A percentile compares a stretch with the other conserved stretches of the same genome.
phyloP scores from a whole-genome alignment of 2,113 vertebrate species.

The Cyprinodon tularosa region DNA sequence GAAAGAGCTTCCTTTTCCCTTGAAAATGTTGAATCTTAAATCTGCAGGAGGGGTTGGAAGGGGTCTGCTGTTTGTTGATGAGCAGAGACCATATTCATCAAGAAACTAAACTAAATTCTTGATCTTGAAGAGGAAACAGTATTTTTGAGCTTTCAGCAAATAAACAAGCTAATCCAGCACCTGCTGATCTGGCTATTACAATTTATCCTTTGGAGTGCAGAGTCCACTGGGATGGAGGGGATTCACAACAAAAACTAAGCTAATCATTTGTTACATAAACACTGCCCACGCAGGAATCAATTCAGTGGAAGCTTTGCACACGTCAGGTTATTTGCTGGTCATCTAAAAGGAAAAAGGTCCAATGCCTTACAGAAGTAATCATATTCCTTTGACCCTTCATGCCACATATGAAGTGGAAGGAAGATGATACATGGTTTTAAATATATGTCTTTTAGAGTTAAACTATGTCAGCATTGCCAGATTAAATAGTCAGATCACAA shows the following conservation, averaged over 20 bases:
- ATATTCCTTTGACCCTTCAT: neutral
- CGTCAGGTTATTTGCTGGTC: constrained; percentile 8
- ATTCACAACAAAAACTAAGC: constrained; percentile 24
- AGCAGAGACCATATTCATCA: neutral
- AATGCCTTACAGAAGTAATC: neutral
- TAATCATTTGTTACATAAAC: constrained; percentile 44
- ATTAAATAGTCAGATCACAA: too few species aligned
- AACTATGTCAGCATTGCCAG: neutral
- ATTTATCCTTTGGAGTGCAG: constrained; percentile 32
- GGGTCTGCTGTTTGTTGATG: neutral
- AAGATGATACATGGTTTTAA: neutral
- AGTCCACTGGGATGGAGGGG: constrained; percentile 41
- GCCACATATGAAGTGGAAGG: neutral
- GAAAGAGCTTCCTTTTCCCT: neutral
- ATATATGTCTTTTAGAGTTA: neutral
- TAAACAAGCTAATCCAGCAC: constrained; percentile 12
- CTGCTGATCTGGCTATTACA: neutral
- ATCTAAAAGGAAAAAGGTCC: neutral
- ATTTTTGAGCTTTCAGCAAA: constrained; percentile 22
- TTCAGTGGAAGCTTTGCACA: constrained; percentile 14
- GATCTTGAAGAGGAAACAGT: constrained; percentile 1
- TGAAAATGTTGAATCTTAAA: neutral
- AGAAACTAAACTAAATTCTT: neutral
- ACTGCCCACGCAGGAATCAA: constrained; percentile 42
- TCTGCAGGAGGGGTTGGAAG: neutral